phyloP scores from a whole-genome alignment of 2,888 invertebrate species.

The Parochlus steinenii region DNA sequence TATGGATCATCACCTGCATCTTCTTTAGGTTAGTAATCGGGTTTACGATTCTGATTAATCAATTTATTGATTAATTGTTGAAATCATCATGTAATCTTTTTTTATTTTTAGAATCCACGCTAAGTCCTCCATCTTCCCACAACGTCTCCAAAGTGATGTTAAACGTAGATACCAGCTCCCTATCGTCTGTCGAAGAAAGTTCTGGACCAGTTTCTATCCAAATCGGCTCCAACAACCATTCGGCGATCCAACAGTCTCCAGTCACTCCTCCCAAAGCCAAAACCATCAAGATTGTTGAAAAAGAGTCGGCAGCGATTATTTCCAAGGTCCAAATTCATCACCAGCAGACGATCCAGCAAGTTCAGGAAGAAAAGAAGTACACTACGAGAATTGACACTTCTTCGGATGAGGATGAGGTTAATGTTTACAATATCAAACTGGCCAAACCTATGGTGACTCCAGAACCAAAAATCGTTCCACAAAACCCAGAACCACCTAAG shows the following conservation, averaged over 20 bases:
- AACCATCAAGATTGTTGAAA: no score
- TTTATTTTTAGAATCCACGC: background rate
- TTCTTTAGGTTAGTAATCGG: no score
- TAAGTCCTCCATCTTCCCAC: background rate
- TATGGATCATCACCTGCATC: no score
- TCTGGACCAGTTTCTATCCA: conserved; percentile 10
- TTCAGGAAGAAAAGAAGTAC: no score
- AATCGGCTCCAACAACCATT: conserved; percentile 1
- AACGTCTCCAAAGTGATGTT: conserved; percentile 14
- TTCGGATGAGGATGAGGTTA: conserved; percentile 11
- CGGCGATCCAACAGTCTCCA: background rate
- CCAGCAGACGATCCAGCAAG: no score
- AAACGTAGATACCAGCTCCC: conserved; percentile 4
- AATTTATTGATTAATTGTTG: background rate
- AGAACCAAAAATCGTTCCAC: background rate
- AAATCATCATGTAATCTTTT: no score
- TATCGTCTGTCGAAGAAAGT: background rate
- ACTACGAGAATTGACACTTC: no score
- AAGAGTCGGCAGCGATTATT: background rate
- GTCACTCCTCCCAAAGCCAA: no score
- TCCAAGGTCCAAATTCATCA: conserved; percentile 10
- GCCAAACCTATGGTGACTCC: background rate
- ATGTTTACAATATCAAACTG: conserved; percentile 8
- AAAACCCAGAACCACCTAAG: background rate
- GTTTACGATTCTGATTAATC: background rate